phyloP scores from a whole-genome alignment of 2,888 invertebrate species.

The Acronicta psi region DNA sequence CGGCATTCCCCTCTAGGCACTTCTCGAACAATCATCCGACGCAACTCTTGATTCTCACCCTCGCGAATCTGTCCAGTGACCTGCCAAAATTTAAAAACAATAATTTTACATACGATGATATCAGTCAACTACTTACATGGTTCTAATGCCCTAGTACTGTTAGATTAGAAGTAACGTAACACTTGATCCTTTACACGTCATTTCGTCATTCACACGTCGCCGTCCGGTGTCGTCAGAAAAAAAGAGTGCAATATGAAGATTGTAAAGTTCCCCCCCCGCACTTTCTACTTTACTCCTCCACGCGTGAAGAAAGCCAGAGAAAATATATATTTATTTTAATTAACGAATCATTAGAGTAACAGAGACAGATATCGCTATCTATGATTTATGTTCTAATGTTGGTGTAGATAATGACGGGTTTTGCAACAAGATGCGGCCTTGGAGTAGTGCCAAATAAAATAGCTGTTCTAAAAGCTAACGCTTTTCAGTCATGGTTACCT shows the following conservation, averaged over 20 bases:
- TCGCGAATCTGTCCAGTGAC: conserved; percentile 81
- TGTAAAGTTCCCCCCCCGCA: no score
- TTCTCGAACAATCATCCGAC: conserved; percentile 81
- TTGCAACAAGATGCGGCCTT: conserved; percentile 36
- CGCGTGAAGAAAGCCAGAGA: no score
- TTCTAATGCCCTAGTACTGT: conserved; percentile 43
- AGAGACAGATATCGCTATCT: conserved; percentile 9
- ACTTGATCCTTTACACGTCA: conserved; percentile 26
- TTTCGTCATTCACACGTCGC: no score
- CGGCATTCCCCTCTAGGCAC: conserved; percentile 73
- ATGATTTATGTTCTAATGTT: conserved; percentile 3
- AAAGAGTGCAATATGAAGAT: no score
- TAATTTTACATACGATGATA: conserved; percentile 8
- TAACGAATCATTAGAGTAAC: no score
- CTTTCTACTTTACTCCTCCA: no score
- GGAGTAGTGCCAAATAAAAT: conserved; percentile 27
- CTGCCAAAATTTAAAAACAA: conserved; percentile 58
- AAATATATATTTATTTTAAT: no score
- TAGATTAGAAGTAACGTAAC: conserved; percentile 51
- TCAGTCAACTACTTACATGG: conserved; percentile 3
- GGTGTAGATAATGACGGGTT: conserved; percentile 19
- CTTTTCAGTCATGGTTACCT: conserved; percentile 42
- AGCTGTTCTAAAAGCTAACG: conserved; percentile 9
- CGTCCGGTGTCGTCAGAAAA: no score
- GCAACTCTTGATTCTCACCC: conserved; percentile 81